Evolutionary conservation across 2,888 invertebrate species (phyloP), one percentile per base, ranked within the genome.

Genomic region (Brassicogethes aeneus): DNA sequence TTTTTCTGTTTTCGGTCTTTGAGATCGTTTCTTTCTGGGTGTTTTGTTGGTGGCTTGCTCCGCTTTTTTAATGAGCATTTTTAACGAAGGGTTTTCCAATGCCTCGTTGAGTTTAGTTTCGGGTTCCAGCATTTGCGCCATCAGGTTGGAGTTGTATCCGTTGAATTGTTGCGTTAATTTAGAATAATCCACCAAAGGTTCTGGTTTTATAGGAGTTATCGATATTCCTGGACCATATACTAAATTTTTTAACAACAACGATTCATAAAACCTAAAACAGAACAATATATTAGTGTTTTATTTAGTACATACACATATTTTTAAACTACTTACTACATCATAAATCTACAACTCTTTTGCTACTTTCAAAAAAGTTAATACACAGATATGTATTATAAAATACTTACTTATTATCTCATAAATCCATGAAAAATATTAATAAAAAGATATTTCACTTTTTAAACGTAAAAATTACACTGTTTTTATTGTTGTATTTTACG

Each of bases 311-410:
- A 23, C 23, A 23, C 23, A 23, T 10, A 7, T 23, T 23, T 23
- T 23, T 10, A 7, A 23, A 7, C 23, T 66, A 52, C 50, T 75
- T 76, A 8, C 70, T 53, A 32, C 73, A 74, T 37, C 72, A 56
- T 32, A 13, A 8, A 32, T 32, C 32, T 5, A 32, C 8, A 8
- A 73, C 72, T 0, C 70, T 68, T 14, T 68, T 62, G 42, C 73
- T n/a, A n/a, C n/a, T n/a, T n/a, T n/a, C n/a, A n/a, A n/a, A n/a
- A n/a, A n/a, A n/a, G n/a, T n/a, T n/a, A n/a, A n/a, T n/a, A n/a
- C n/a, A n/a, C n/a, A n/a, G n/a, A n/a, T n/a, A n/a, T n/a, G n/a
- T n/a, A n/a, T n/a, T n/a, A n/a, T n/a, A n/a, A n/a, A n/a, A n/a
- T n/a, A n/a, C n/a, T n/a, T n/a, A n/a, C n/a, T n/a, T n/a, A n/a